phyloP scores from a whole-genome alignment of 2,888 invertebrate species.

The Caenorhabditis wallacei region DNA sequence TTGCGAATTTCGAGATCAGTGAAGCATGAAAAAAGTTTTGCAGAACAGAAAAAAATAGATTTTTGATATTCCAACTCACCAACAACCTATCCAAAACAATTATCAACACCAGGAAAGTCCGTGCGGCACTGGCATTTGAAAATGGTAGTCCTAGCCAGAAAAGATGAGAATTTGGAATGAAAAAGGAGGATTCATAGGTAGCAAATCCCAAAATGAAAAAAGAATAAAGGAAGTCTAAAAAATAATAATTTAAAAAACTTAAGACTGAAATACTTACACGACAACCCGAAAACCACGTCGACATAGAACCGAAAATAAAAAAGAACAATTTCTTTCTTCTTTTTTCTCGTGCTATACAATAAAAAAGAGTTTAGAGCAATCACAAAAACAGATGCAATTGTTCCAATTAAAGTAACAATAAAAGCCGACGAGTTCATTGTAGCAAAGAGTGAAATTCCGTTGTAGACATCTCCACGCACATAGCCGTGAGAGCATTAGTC shows the following conservation, averaged over 20 bases:
- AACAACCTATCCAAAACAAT: constrained; percentile 42
- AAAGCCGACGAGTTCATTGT: constrained; percentile 48
- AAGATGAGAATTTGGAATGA: constrained; percentile 27
- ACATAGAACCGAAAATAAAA: constrained; percentile 50
- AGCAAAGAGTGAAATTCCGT: background rate
- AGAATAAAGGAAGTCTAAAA: constrained; percentile 44
- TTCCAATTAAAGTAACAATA: constrained; percentile 39
- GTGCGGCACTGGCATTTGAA: constrained; percentile 50
- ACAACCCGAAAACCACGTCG: constrained; percentile 50
- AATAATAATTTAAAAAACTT: background rate
- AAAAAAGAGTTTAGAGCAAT: constrained; percentile 8
- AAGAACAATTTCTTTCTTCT: constrained; percentile 37
- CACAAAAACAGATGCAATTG: constrained; percentile 24
- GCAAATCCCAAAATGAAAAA: constrained; percentile 49
- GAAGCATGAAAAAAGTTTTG: too few relatives aligned
- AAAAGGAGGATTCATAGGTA: constrained; percentile 34
- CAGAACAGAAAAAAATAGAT: background rate
- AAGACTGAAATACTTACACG: constrained; percentile 27
- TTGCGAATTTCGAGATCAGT: background rate
- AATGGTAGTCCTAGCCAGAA: constrained; percentile 54
- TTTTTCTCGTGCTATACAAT: constrained; percentile 40
- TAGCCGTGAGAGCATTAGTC: too few relatives aligned
- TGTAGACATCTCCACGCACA: too few relatives aligned
- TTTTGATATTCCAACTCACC: constrained; percentile 1
- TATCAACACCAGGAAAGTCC: constrained; percentile 41